Conservation (phyloP, 2,113 vertebrate species). For the Miniopterus natalensis region DNA sequence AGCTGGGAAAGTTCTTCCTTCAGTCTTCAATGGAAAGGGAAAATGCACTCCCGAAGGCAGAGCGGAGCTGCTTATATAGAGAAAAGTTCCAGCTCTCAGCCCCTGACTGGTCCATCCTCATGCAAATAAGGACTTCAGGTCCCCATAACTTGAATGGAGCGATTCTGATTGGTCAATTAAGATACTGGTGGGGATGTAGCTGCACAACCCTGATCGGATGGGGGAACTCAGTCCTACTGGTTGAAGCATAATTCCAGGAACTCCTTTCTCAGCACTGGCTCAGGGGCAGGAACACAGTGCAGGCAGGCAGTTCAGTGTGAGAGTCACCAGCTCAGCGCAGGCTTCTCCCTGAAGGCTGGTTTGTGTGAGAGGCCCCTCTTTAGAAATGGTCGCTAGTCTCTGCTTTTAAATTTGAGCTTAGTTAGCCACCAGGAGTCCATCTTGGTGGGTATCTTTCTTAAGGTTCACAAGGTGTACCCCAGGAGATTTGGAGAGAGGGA, state of each 20-base stretch:
- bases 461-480: neutral
- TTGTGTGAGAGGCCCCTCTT: neutral
- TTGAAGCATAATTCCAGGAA: neutral
- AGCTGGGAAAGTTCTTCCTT: neutral
- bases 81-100: neutral
- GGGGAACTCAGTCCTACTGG: neutral
- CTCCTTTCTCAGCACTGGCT: neutral
- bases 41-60: neutral
- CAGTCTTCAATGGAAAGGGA: neutral
- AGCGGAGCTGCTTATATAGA: neutral
- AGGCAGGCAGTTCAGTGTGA: neutral
- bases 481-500: neutral
- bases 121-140: neutral
- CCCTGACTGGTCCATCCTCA: neutral
- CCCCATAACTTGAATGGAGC: neutral
- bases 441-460: neutral
- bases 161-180: neutral
- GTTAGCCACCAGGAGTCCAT: neutral
- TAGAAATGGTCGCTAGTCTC: neutral
- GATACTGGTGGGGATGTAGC: neutral
- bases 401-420: neutral
- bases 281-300: neutral
- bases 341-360: neutral
- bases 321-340: neutral
- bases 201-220: neutral